A percentile compares a stretch with the other conserved stretches of the same genome.
phyloP scores from a whole-genome alignment of 1,140 invertebrate genomes.

The Phenacoccus solenopsis region DNA sequence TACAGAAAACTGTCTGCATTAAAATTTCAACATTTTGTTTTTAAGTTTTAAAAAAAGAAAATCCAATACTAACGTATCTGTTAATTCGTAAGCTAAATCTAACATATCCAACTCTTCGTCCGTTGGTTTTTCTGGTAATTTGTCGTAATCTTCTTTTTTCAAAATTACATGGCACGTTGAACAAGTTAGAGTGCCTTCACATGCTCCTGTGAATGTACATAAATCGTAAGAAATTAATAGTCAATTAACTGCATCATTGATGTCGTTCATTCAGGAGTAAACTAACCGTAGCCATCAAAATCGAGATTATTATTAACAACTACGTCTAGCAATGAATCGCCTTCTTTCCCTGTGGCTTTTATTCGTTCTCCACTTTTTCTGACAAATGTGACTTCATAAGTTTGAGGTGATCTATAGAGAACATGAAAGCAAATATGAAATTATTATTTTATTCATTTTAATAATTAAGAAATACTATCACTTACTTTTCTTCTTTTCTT shows the following conservation, averaged over 20 bases:
- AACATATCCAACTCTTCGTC: slow-evolving; percentile 96
- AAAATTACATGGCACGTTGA: slow-evolving; percentile 95
- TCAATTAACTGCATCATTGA: not conserved
- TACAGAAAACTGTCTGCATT: slow-evolving; percentile 25
- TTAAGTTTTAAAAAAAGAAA: slow-evolving; percentile 16
- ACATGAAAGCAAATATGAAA: not conserved
- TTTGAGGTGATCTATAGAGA: not conserved
- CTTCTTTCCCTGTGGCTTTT: slow-evolving; percentile 68
- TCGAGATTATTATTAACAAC: slow-evolving; percentile 88
- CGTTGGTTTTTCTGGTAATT: slow-evolving; percentile 64
- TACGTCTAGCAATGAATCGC: slow-evolving; percentile 81
- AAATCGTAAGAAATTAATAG: not conserved
- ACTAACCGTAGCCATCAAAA: slow-evolving; percentile 82
- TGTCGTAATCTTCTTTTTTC: slow-evolving; percentile 64
- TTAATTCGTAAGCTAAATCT: slow-evolving; percentile 84
- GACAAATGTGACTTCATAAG: slow-evolving; percentile 57
- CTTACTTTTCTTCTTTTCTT: not conserved
- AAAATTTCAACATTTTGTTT: not conserved
- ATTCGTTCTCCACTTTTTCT: slow-evolving; percentile 59
- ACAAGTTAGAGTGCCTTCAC: slow-evolving; percentile 92
- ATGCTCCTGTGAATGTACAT: slow-evolving; percentile 51
- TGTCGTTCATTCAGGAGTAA: not conserved
- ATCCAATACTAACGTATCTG: slow-evolving; percentile 58
- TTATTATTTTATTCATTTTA: not conserved
- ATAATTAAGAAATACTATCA: not conserved